A percentile compares a stretch with the other conserved stretches of the same genome.
Conservation (phyloP, 1,140 invertebrate species). For the Cydia pomonella region DNA sequence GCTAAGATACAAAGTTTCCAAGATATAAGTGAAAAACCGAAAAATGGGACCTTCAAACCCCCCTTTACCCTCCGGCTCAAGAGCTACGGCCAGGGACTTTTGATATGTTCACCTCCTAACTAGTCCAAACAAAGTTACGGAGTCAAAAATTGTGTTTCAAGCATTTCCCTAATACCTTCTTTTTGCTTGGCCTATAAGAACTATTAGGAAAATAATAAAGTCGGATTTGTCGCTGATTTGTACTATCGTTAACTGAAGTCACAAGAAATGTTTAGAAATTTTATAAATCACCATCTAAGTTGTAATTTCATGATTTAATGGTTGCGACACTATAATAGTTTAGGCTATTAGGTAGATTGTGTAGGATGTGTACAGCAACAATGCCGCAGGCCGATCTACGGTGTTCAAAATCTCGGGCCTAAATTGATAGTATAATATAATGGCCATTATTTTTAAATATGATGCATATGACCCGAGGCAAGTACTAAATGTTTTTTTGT, state of each 20-base stretch:
- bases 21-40: too few species aligned
- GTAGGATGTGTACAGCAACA: constrained; percentile 21
- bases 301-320: constrained; percentile 17
- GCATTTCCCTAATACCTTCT: too few species aligned
- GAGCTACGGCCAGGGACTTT: too few species aligned
- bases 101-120: too few species aligned
- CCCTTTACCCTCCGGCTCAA: too few species aligned
- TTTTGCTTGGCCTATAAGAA: too few species aligned
- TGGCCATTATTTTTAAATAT: constrained; percentile 16
- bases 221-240: not conserved
- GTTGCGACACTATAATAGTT: constrained; percentile 25
- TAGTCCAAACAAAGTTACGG: too few species aligned
- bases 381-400: not conserved
- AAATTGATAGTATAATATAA: constrained; percentile 10
- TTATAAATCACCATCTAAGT: not conserved
- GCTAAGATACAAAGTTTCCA: too few species aligned
- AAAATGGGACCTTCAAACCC: too few species aligned
- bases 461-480: not conserved
- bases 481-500: constrained; percentile 4
- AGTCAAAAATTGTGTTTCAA: too few species aligned
- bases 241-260: not conserved
- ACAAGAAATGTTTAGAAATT: not conserved
- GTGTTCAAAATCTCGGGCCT: not conserved
- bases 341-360: not conserved
- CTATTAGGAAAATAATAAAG: not conserved